Conservation (phyloP, 2,888 invertebrate genomes). For the Frankliniella fusca region DNA sequence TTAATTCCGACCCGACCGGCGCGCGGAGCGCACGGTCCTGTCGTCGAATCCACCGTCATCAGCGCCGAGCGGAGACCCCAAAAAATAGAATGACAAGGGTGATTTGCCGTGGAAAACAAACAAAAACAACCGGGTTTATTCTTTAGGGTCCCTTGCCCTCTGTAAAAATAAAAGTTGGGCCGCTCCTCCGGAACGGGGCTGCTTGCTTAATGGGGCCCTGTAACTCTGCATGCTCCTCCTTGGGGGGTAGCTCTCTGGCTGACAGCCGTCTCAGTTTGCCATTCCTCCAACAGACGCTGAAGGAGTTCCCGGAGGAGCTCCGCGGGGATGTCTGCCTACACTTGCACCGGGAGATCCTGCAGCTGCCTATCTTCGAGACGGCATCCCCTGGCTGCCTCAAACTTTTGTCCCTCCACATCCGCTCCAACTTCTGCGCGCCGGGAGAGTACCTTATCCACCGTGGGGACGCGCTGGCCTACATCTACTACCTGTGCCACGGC, state of each 20-base stretch:
- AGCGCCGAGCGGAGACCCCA: no score
- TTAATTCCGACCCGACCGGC: background rate
- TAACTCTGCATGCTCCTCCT: no score
- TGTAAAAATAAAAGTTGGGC: no score
- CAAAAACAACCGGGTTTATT: no score
- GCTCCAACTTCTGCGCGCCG: slow-evolving; percentile 93
- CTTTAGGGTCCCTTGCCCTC: no score
- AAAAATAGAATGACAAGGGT: no score
- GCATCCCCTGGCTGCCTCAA: slow-evolving; percentile 94
- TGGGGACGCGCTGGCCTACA: slow-evolving; percentile 88
- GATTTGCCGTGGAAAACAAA: no score
- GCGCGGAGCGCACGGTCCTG: background rate
- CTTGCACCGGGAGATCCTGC: slow-evolving; percentile 88
- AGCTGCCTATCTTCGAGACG: slow-evolving; percentile 88
- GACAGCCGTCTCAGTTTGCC: no score
- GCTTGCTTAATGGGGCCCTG: no score
- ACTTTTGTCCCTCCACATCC: slow-evolving; percentile 83
- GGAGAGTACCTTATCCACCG: slow-evolving; percentile 92
- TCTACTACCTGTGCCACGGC: slow-evolving; percentile 93
- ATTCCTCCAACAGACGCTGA: slow-evolving; percentile 64
- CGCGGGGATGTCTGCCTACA: slow-evolving; percentile 95
- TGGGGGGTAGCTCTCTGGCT: no score
- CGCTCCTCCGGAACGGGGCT: no score
- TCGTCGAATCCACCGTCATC: no score
- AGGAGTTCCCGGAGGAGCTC: slow-evolving; percentile 94